Conservation (phyloP, 2,113 vertebrate genomes). For the Pagrus major region DNA sequence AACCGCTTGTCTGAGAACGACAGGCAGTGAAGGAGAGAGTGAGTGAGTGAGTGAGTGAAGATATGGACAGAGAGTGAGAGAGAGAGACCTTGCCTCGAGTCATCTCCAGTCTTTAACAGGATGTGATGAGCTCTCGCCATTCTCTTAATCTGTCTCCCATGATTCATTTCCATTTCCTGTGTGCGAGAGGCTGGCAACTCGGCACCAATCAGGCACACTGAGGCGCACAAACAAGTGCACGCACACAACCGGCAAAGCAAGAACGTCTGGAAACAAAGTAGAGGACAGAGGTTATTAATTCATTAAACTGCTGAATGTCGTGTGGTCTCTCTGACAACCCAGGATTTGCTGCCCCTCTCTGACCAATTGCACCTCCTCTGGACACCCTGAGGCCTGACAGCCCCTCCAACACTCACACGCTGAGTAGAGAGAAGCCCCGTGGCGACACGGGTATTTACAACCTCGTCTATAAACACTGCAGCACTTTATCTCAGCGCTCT, state of each 20-base stretch:
- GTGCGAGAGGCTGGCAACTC: slow-evolving; percentile 64
- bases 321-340: slow-evolving; percentile 26
- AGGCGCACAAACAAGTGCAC: slow-evolving; percentile 55
- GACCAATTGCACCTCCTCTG: slow-evolving; percentile 36
- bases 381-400: slow-evolving; percentile 51
- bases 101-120: slow-evolving; percentile 75
- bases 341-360: slow-evolving; percentile 13
- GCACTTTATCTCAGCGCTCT: slow-evolving; percentile 18
- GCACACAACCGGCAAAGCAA: slow-evolving; percentile 25
- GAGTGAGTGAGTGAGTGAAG: slow-evolving; percentile 28
- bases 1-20: slow-evolving; percentile 52
- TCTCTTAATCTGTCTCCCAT: slow-evolving; percentile 80
- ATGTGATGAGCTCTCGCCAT: slow-evolving; percentile 78
- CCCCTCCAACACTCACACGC: slow-evolving; percentile 42
- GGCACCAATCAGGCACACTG: slow-evolving; percentile 55
- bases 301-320: slow-evolving; percentile 45
- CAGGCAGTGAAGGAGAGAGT: slow-evolving; percentile 45
- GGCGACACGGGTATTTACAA: slow-evolving; percentile 58
- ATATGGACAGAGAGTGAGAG: slow-evolving; percentile 33
- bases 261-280: slow-evolving; percentile 38
- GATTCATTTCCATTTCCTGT: slow-evolving; percentile 80
- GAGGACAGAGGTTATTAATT: slow-evolving; percentile 50
- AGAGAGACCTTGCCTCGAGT: slow-evolving; percentile 72
- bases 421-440: slow-evolving; percentile 6
- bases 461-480: slow-evolving; percentile 46